phyloP scores from a whole-genome alignment of 1,140 invertebrate genomes.

The Ceratitis capitata region DNA sequence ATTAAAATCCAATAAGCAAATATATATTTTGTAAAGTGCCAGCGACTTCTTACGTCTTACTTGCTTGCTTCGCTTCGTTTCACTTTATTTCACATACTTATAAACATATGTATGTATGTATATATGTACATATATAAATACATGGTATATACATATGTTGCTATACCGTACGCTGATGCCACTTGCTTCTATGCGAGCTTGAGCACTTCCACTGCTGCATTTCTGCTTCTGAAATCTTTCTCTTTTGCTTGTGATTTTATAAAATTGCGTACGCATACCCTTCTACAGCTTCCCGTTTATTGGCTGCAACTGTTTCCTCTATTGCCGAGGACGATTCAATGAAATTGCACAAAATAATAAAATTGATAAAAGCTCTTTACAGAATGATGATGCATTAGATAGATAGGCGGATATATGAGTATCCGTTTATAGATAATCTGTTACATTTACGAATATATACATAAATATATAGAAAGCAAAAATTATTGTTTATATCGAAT shows the following conservation, averaged over 20 bases:
- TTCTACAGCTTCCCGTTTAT: not conserved
- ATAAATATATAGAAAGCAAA: constrained; percentile 2
- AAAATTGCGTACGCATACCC: not conserved
- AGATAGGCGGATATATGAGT: not conserved
- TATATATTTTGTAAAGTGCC: constrained; percentile 29
- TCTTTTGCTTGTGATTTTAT: constrained; percentile 1
- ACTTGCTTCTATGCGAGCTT: not conserved
- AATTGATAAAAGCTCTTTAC: constrained; percentile 37
- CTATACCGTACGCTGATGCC: not conserved
- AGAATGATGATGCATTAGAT: constrained; percentile 34
- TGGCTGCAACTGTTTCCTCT: not conserved
- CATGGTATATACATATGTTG: not conserved
- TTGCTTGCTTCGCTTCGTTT: not conserved
- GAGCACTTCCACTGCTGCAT: not conserved
- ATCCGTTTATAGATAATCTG: constrained; percentile 6
- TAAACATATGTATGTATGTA: not conserved
- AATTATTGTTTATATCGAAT: constrained; percentile 25
- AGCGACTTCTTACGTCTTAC: not conserved
- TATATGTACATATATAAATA: not conserved
- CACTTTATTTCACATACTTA: not conserved
- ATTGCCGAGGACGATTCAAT: not conserved
- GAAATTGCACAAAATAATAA: constrained; percentile 37
- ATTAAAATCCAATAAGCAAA: constrained; percentile 38
- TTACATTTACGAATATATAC: not conserved
- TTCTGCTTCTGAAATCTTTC: not conserved